Percentiles rank a stretch among this genome's conserved stretches.
These are phyloP conservation scores for Oncorhynchus clarkii DNA, from an alignment of 2,113 vertebrate genomes.

Conservation along the genomic window DNA sequence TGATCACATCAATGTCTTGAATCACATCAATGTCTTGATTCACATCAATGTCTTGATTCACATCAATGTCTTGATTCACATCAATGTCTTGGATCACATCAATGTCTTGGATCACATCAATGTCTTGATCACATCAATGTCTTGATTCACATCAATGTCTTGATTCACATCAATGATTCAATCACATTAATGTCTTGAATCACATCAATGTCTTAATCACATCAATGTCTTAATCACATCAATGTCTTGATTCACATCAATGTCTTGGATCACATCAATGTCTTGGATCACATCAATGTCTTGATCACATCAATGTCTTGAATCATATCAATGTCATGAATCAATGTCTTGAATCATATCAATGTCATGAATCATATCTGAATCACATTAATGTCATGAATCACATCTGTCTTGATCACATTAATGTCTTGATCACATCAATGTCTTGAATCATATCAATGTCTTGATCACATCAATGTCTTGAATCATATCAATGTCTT, in stretches of 20 bases:
- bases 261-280: neutral
- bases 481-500: no score
- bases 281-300: conserved; percentile 1
- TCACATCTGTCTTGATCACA: neutral
- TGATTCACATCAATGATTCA: neutral
- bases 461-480: neutral
- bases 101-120: no score
- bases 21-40: neutral
- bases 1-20: no score
- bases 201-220: neutral
- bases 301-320: neutral
- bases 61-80: neutral
- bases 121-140: neutral
- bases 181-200: no score
- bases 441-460: neutral
- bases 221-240: neutral
- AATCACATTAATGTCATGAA: no score
- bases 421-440: neutral
- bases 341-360: neutral
- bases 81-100: conserved; percentile 1
- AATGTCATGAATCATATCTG: no score
- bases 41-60: no score
- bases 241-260: no score
- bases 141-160: neutral
- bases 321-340: conserved; percentile 6